A percentile compares a stretch with the other conserved stretches of the same genome.
Evolutionary conservation across 2,888 invertebrate genomes (phyloP).

Genomic region (Odiellus spinosus): DNA sequence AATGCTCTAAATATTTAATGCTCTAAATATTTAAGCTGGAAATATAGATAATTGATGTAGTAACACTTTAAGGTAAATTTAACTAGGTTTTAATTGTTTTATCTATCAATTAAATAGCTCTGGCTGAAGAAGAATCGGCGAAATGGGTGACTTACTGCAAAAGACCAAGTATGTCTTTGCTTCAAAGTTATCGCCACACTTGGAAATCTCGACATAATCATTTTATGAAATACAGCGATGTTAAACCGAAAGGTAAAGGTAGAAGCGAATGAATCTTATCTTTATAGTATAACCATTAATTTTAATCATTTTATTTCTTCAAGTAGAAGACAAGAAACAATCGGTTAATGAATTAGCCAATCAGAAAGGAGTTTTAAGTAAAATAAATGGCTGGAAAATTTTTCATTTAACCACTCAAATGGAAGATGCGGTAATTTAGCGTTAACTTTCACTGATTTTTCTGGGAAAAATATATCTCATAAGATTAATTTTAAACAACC

Average conservation of each 20-base stretch:
- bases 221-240: constrained; percentile 58
- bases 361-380: constrained; percentile 68
- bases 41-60: too few relatives aligned
- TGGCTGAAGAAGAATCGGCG: constrained; percentile 29
- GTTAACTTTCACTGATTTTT: too few relatives aligned
- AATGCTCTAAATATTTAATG: too few relatives aligned
- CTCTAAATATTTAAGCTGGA: too few relatives aligned
- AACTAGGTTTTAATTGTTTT: too few relatives aligned
- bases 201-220: constrained; percentile 61
- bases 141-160: constrained; percentile 25
- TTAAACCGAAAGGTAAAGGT: constrained; percentile 46
- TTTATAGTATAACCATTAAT: too few relatives aligned
- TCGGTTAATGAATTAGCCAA: constrained; percentile 75
- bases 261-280: too few relatives aligned
- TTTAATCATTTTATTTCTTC: background rate
- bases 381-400: constrained; percentile 87
- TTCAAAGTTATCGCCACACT: constrained; percentile 47
- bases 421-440: constrained; percentile 63
- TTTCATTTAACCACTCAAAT: constrained; percentile 81
- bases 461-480: constrained; percentile 3
- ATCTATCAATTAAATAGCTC: too few relatives aligned
- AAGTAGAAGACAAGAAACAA: constrained; percentile 58
- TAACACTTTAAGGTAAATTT: too few relatives aligned
- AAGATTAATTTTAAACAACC: background rate
- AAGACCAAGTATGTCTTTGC: constrained; percentile 26